Evolutionary conservation across 2,888 invertebrate species (phyloP), one percentile per base, ranked within the genome.

Genomic region (Drosophila borborema): DNA sequence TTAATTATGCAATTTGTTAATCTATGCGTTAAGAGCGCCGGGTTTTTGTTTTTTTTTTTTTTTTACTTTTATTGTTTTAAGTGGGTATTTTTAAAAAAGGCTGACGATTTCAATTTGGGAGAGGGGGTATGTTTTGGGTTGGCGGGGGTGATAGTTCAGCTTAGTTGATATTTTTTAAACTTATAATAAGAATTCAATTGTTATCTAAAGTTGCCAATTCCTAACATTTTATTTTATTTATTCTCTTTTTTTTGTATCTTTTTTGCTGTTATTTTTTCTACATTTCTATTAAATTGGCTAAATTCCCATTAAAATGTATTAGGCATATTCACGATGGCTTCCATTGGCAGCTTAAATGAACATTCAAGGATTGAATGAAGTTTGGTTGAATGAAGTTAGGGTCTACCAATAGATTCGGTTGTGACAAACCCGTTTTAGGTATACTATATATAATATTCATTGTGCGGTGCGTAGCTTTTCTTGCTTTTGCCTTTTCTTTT

Each of bases 261-360:
- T 28, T 28, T 28, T 28, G 28, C 5, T 23, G 20, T 20, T 20
- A 16, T 40, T 54, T 40, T 38, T 9, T 54, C 87, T 81, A 86
- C 63, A 56, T 67, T 71, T 79, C 80, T 89, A 87, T 73, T 80
- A 89, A 85, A 89, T 85, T 85, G 63, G 90, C 90, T 85, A 85
- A 79, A 68, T 89, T 87, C 72, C 73, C 77, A 67, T 73, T 77
- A 74, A 77, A 64, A 68, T 67, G 54, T 46, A 58, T 58, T 58
- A 59, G 68, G 55, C 43, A 38, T 31, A 48, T 76, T 31, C 58
- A 77, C 61, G 23, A 66, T 60, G 23, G 59, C 55, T 34, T 68
- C 59, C 48, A 79, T 55, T 74, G 75, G 34, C 62, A 54, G 54
- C 48, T 49, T 20, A 20, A 18, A 20, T 40, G 48, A 67, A 49